phyloP scores from a whole-genome alignment of 2,888 invertebrate genomes.

The Calliphora vomitoria region DNA sequence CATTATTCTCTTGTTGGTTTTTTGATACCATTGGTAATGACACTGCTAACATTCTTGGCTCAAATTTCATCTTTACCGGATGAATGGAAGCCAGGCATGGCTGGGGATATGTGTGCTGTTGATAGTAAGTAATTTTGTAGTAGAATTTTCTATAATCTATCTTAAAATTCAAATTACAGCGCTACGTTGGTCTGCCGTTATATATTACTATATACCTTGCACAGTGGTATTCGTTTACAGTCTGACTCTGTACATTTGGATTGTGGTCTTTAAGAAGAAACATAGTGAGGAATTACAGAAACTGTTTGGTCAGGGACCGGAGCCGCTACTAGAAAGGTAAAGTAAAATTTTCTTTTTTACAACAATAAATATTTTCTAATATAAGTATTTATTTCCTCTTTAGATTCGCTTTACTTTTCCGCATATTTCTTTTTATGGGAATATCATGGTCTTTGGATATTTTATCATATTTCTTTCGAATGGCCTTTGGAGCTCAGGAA shows the following conservation, averaged over 20 bases:
- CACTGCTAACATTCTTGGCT: conserved; percentile 37
- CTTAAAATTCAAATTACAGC: conserved; percentile 31
- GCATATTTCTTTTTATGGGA: conserved; percentile 53
- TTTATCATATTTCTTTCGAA: conserved; percentile 47
- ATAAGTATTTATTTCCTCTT: not conserved
- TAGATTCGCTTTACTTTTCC: conserved; percentile 44
- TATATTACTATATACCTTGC: conserved; percentile 59
- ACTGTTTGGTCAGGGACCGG: conserved; percentile 14
- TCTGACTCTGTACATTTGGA: conserved; percentile 41
- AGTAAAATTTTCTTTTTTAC: too few relatives aligned
- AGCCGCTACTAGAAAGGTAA: conserved; percentile 45
- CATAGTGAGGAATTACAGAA: conserved; percentile 32
- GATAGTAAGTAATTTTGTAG: conserved; percentile 35
- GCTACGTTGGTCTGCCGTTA: conserved; percentile 55
- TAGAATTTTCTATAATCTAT: not conserved
- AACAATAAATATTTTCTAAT: too few relatives aligned
- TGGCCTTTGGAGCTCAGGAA: conserved; percentile 45
- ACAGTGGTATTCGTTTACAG: conserved; percentile 42
- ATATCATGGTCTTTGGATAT: conserved; percentile 52
- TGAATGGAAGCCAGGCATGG: conserved; percentile 54
- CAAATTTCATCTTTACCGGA: conserved; percentile 16
- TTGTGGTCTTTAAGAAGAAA: conserved; percentile 43
- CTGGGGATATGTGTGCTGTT: conserved; percentile 35
- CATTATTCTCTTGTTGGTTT: conserved; percentile 42
- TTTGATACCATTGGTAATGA: conserved; percentile 43